Percentiles rank a stretch among this genome's conserved stretches.
phyloP scores from a whole-genome alignment of 2,113 vertebrate genomes.

The Tupaia chinensis region DNA sequence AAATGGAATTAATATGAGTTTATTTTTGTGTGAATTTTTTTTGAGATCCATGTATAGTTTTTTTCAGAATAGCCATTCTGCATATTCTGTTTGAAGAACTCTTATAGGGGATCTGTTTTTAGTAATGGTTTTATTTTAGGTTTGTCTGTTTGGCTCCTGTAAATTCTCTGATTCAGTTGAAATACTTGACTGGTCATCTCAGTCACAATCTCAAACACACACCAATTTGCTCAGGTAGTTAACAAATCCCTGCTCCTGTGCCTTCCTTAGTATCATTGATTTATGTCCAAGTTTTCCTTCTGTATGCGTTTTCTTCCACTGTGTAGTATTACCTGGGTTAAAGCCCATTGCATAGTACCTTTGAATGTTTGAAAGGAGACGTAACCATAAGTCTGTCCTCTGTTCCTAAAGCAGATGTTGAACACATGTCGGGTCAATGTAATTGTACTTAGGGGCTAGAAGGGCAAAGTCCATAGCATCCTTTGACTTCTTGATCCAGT shows the following conservation, averaged over 20 bases:
- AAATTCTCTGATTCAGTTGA: neutral
- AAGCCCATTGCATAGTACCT: neutral
- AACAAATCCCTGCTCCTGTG: neutral
- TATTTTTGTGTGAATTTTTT: too few species aligned
- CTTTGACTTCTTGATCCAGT: neutral
- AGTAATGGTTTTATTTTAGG: neutral
- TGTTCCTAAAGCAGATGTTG: neutral
- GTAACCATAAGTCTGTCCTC: neutral
- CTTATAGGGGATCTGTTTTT: neutral
- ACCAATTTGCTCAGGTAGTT: neutral
- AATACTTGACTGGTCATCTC: neutral
- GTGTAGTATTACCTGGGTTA: neutral
- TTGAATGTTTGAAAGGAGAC: neutral
- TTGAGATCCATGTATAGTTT: too few species aligned
- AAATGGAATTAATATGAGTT: too few species aligned
- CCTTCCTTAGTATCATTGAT: neutral
- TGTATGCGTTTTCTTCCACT: neutral
- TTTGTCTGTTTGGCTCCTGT: neutral
- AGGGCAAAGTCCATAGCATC: neutral
- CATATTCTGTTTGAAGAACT: too few species aligned
- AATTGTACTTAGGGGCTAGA: neutral
- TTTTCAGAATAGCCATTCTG: too few species aligned
- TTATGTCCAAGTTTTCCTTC: conserved; percentile 1
- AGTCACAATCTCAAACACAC: neutral
- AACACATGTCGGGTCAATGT: neutral